Conservation (phyloP, 2,113 vertebrate genomes). For the Atlantisia rogersi region DNA sequence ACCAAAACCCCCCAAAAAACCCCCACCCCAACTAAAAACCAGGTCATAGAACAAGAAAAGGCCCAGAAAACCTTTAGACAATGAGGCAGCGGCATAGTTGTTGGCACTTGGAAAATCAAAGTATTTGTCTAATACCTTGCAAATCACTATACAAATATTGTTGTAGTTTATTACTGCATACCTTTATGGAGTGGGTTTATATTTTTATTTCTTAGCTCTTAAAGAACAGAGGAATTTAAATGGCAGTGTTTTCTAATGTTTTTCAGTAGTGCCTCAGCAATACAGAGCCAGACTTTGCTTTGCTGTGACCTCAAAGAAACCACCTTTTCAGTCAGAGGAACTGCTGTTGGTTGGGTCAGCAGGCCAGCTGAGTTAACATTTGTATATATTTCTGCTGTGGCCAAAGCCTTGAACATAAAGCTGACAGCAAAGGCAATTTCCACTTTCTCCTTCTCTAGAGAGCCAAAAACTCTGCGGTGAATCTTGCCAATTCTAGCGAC, state of each 20-base stretch:
- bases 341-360: background rate
- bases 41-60: background rate
- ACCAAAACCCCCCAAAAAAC: too few relatives aligned
- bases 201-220: background rate
- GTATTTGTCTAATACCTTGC: background rate
- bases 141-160: background rate
- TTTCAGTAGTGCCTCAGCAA: background rate
- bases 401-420: background rate
- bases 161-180: background rate
- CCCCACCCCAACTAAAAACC: too few relatives aligned
- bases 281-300: background rate
- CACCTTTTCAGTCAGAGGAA: background rate
- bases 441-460: background rate
- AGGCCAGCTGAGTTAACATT: background rate
- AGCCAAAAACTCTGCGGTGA: background rate
- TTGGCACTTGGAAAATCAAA: background rate
- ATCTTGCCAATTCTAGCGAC: background rate
- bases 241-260: background rate
- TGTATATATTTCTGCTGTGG: background rate
- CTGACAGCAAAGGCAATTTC: background rate
- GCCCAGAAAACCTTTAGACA: background rate
- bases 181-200: background rate
- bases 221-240: background rate
- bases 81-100: background rate
- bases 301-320: background rate